Percentiles rank a stretch among this genome's conserved stretches.
These are phyloP conservation scores for Paraescarpia echinospica DNA, from an alignment of 1,140 invertebrate genomes.

Conservation along the genomic window DNA sequence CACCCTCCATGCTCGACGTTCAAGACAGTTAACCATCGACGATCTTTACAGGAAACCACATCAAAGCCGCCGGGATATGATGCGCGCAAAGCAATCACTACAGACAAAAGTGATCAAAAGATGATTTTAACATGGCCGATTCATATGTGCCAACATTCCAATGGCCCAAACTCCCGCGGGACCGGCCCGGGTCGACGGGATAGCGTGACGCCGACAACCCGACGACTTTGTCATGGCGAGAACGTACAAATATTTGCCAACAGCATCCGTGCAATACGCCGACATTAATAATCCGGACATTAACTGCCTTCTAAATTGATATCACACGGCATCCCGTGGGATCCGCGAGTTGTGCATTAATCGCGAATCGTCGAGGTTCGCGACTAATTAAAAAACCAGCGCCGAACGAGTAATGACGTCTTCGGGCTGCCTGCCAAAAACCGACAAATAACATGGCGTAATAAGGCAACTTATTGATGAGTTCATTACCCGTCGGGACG, in stretches of 20 bases:
- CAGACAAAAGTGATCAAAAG: slow-evolving; percentile 1
- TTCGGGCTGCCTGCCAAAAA: background rate
- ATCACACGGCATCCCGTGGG: background rate
- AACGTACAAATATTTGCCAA: background rate
- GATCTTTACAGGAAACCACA: background rate
- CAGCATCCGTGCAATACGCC: background rate
- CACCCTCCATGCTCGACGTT: background rate
- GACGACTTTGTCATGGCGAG: background rate
- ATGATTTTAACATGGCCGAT: background rate
- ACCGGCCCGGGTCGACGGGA: background rate
- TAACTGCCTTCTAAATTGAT: background rate
- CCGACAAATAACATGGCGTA: background rate
- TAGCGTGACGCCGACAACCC: background rate
- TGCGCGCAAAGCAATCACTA: background rate
- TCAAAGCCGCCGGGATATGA: background rate
- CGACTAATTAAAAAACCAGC: background rate
- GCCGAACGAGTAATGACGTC: background rate
- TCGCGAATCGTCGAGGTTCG: background rate
- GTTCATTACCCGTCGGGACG: background rate
- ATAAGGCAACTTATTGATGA: background rate
- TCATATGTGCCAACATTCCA: background rate
- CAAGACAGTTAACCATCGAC: background rate
- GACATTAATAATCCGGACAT: background rate
- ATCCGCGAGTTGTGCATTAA: background rate
- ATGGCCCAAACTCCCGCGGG: background rate